Evolutionary conservation across 2,797 vertebrate species (phyloP).

Genomic region (Gouania willdenowi): DNA sequence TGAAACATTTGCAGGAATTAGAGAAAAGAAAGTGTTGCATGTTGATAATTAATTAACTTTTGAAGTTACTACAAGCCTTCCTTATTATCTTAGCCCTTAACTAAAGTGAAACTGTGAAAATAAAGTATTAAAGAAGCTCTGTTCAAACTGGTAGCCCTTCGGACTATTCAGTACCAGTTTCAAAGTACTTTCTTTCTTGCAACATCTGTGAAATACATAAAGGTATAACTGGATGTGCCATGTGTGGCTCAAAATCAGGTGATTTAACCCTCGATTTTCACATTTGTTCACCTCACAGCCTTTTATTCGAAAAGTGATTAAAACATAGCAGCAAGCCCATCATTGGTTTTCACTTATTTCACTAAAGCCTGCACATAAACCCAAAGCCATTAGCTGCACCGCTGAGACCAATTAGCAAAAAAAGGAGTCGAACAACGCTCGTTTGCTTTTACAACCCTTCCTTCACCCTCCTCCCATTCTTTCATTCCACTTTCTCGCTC

Average conservation of each 20-base stretch:
- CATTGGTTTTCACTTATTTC: constrained; percentile 31
- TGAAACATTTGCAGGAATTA: too few relatives aligned
- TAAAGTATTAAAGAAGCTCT: too few relatives aligned
- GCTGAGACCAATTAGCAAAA: constrained; percentile 56
- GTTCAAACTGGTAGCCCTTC: too few relatives aligned
- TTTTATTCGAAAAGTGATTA: constrained; percentile 29
- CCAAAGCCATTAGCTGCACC: constrained; percentile 61
- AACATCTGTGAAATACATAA: constrained; percentile 47
- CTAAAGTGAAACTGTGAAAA: too few relatives aligned
- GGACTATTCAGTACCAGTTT: too few relatives aligned
- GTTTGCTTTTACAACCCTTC: constrained; percentile 28
- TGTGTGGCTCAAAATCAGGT: constrained; percentile 35
- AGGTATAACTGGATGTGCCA: constrained; percentile 17
- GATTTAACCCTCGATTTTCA: constrained; percentile 37
- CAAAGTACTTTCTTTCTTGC: too few relatives aligned
- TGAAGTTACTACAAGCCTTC: too few relatives aligned
- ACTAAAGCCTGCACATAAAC: constrained; percentile 40
- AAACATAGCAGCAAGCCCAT: constrained; percentile 16
- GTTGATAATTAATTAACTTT: too few relatives aligned
- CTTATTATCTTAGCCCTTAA: too few relatives aligned
- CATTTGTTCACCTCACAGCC: constrained; percentile 14
- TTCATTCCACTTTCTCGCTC: neutral
- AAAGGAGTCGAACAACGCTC: constrained; percentile 44
- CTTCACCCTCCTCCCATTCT: constrained; percentile 5
- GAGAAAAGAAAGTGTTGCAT: too few relatives aligned